Base-by-base conservation (phyloP, 2,797 vertebrate genomes). In the Coluber constrictor region DNA sequence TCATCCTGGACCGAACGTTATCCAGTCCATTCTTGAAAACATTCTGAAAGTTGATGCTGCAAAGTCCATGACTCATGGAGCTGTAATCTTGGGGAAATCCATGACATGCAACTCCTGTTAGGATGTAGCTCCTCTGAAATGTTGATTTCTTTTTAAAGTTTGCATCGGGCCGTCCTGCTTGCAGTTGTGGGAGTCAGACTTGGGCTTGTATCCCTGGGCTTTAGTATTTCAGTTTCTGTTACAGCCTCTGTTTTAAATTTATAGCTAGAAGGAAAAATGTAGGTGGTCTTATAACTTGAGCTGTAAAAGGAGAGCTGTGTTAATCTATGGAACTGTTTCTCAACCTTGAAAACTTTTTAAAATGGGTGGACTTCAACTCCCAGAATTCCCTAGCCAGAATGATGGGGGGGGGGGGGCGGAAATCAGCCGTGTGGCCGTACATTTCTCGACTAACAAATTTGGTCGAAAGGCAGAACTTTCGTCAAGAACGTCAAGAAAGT, bases 351-450 rank as follows among this genome's bases (percentile, higher is more conserved):
- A 43, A 23, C 37, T 43, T 79, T 70, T 47, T 37, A 74, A 74
- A 2, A 32, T 32, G n/a, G 6, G 66, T 32, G n/a, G 66, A 70
- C 13, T 70, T 70, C 66, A 43, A 10, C 37, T 47, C 37, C 9
- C 9, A 79, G 37, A 79, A 79, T 79, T 79, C 37, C 37, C 3
- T 43, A 79, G 74, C 37, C 37, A 79, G 74, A 79, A 43, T 4
- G 70, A 18, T 79, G 20, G 7, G 32, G 8, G 6, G 2, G 5
- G 7, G 8, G 7, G 18, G 8, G 6, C n/a, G 2, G 5, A 1
- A 0, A 0, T 11, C 32, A 11, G 37, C 18, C 23, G 32, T 10
- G 18, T 10, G 20, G 18, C 1, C 0, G 20, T 20, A 43, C 4
- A 37, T 79, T 15, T 63, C 29, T 23, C 1, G 0, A 43, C 37